These are phyloP conservation scores for Acleris sparsana DNA, from an alignment of 2,888 invertebrate species.

Conservation along the genomic window DNA sequence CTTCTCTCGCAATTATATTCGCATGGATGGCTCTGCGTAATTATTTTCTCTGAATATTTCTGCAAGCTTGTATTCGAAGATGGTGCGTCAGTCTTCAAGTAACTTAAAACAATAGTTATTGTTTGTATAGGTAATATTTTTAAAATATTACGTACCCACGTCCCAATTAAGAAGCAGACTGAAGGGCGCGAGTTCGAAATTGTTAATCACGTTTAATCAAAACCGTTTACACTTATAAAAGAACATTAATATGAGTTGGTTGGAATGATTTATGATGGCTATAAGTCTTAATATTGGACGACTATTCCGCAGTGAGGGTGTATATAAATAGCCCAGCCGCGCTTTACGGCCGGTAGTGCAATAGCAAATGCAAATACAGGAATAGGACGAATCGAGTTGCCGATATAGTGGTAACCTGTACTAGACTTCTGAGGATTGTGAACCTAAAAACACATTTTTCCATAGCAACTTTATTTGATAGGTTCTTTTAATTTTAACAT, in stretches of 20 bases:
- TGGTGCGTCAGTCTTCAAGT: no score
- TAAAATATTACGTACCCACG: constrained; percentile 27
- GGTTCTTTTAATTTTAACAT: no score
- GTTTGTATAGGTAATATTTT: background rate
- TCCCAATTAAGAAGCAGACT: constrained; percentile 42
- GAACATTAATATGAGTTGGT: constrained; percentile 12
- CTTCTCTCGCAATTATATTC: constrained; percentile 32
- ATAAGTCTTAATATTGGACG: constrained; percentile 28
- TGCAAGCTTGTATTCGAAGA: background rate
- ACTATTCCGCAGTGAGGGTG: constrained; percentile 31
- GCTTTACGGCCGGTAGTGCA: constrained; percentile 46
- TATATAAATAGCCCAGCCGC: constrained; percentile 42
- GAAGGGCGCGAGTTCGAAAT: constrained; percentile 43
- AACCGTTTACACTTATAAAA: constrained; percentile 17
- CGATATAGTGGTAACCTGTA: constrained; percentile 3
- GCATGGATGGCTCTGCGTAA: constrained; percentile 18
- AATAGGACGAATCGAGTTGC: constrained; percentile 48
- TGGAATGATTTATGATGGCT: constrained; percentile 17
- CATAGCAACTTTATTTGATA: no score
- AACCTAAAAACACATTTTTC: no score
- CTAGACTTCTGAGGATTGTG: background rate
- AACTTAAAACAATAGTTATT: background rate
- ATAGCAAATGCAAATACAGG: constrained; percentile 45
- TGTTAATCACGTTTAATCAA: constrained; percentile 26
- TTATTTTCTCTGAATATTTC: constrained; percentile 11